Evolutionary conservation across 1,140 invertebrate species (phyloP).

Genomic region (Leptopilina clavipes): DNA sequence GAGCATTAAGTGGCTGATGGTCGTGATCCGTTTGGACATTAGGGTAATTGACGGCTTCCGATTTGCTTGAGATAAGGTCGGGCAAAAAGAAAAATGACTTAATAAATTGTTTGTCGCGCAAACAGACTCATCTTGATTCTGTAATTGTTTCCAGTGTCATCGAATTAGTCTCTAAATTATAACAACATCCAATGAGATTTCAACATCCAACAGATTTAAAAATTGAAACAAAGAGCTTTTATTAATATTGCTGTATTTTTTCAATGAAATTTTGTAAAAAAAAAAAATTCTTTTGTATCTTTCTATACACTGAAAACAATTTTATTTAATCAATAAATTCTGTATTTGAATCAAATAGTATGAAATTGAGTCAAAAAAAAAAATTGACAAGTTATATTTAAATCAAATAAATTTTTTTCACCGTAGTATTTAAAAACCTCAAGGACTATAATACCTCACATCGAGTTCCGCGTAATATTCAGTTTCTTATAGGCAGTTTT

Average conservation of each 20-base stretch:
- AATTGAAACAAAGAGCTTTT: no score
- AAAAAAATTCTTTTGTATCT: no score
- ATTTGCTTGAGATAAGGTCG: conserved; percentile 19
- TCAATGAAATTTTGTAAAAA: no score
- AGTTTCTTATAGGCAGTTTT: conserved; percentile 15
- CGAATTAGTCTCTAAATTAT: neutral
- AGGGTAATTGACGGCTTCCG: conserved; percentile 50
- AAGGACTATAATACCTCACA: neutral
- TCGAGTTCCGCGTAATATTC: neutral
- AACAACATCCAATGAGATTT: no score
- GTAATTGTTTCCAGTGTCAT: conserved; percentile 12
- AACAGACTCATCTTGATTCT: neutral
- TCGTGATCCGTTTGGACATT: conserved; percentile 46
- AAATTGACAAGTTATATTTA: no score
- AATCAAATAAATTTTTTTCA: no score
- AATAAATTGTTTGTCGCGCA: conserved; percentile 24
- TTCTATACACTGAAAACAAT: no score
- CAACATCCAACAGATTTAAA: no score
- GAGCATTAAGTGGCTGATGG: conserved; percentile 39
- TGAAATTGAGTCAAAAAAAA: no score
- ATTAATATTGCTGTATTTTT: no score
- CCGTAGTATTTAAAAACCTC: neutral
- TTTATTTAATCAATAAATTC: no score
- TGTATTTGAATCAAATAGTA: no score
- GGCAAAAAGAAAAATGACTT: conserved; percentile 9